Evolutionary conservation across 2,888 invertebrate genomes (phyloP).

Genomic region (Drepana falcataria): DNA sequence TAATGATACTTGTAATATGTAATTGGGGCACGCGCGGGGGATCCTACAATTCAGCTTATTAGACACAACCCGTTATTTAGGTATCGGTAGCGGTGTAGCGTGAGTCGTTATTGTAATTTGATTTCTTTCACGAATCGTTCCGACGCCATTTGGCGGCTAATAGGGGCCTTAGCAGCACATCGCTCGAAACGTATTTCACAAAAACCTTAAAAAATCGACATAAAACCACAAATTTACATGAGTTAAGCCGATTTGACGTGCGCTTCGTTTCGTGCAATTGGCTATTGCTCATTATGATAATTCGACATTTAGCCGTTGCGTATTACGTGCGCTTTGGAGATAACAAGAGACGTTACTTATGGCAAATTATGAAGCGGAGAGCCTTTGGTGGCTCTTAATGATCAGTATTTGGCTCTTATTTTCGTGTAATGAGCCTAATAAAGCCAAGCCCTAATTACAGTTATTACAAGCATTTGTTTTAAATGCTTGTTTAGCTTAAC

Average conservation of each 20-base stretch:
- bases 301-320: slow-evolving; percentile 45
- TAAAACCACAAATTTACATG: slow-evolving; percentile 52
- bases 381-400: slow-evolving; percentile 1
- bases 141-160: slow-evolving; percentile 69
- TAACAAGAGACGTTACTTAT: slow-evolving; percentile 45
- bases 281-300: slow-evolving; percentile 71
- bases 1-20: slow-evolving; percentile 50
- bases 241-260: slow-evolving; percentile 61
- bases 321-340: slow-evolving; percentile 45
- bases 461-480: neutral
- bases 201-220: slow-evolving; percentile 37
- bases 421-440: neutral
- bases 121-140: slow-evolving; percentile 62
- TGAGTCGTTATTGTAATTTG: slow-evolving; percentile 73
- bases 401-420: neutral
- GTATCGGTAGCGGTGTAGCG: slow-evolving; percentile 66
- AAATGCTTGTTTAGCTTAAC: neutral
- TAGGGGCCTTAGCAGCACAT: slow-evolving; percentile 51
- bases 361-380: slow-evolving; percentile 36
- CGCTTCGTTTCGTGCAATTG: slow-evolving; percentile 72
- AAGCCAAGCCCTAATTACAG: neutral
- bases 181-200: slow-evolving; percentile 56
- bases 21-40: slow-evolving; percentile 54
- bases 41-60: slow-evolving; percentile 71
- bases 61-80: slow-evolving; percentile 71